These are phyloP conservation scores for Agrotis segetum DNA, from an alignment of 2,888 invertebrate genomes.

Conservation along the genomic window DNA sequence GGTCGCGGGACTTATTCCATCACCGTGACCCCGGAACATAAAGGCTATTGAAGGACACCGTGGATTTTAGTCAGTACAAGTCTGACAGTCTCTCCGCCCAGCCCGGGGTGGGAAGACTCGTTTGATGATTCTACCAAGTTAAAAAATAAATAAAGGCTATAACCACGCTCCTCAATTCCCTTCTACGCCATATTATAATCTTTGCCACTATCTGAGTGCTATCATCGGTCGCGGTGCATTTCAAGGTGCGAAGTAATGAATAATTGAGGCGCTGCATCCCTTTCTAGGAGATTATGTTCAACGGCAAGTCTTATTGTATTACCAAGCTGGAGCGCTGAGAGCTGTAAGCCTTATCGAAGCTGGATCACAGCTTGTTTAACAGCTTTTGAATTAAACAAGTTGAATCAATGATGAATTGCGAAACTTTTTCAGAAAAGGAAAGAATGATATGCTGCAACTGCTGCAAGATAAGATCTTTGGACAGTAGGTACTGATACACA, in stretches of 20 bases:
- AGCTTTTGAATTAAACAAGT: constrained; percentile 3
- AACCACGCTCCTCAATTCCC: neutral
- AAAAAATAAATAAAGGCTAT: no score
- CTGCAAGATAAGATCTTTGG: neutral
- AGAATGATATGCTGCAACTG: neutral
- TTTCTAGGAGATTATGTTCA: constrained; percentile 15
- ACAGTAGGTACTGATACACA: no score
- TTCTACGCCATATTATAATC: constrained; percentile 49
- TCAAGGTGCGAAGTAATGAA: constrained; percentile 77
- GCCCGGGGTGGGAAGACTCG: no score
- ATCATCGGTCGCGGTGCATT: constrained; percentile 64
- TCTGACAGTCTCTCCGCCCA: no score
- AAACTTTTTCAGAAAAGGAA: neutral
- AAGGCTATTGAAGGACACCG: no score
- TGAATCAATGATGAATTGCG: neutral
- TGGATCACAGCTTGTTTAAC: constrained; percentile 23
- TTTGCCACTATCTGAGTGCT: constrained; percentile 65
- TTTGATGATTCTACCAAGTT: no score
- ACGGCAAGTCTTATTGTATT: constrained; percentile 25
- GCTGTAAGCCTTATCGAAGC: constrained; percentile 13
- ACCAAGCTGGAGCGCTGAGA: neutral
- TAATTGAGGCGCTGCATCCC: constrained; percentile 71
- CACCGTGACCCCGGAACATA: no score
- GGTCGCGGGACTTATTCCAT: no score
- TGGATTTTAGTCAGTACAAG: no score